Conservation (phyloP, 2,888 invertebrate genomes). For the Lasioglossum calceatum region DNA sequence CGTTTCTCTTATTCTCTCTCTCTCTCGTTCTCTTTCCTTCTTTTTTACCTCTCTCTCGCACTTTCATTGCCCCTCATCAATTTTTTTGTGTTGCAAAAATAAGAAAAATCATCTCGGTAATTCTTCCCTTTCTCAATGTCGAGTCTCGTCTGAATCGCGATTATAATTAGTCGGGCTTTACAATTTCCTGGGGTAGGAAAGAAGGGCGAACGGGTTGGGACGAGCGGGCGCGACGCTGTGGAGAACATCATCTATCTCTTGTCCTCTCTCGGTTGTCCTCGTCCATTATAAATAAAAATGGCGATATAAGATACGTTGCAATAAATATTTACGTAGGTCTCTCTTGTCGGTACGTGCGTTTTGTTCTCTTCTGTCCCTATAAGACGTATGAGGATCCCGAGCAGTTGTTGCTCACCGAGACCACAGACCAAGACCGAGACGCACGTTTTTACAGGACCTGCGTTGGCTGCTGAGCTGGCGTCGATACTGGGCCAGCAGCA, state of each 20-base stretch:
- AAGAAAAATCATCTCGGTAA: slow-evolving; percentile 57
- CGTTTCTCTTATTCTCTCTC: not conserved
- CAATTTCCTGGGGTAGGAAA: not conserved
- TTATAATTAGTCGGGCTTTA: slow-evolving; percentile 2
- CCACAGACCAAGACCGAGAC: slow-evolving; percentile 19
- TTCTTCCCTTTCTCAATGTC: slow-evolving; percentile 1
- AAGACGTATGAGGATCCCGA: slow-evolving; percentile 47
- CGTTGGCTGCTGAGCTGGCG: slow-evolving; percentile 81
- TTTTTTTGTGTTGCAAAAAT: slow-evolving; percentile 56
- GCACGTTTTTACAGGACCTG: slow-evolving; percentile 82
- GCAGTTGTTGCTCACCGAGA: slow-evolving; percentile 26
- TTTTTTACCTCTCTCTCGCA: not conserved
- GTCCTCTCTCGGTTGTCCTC: slow-evolving; percentile 34
- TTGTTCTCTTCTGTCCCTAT: not conserved
- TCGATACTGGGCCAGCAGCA: slow-evolving; percentile 80
- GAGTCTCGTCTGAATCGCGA: slow-evolving; percentile 11
- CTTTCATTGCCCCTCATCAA: not conserved
- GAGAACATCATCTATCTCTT: slow-evolving; percentile 36
- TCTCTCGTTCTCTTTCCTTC: not conserved
- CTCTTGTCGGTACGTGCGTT: slow-evolving; percentile 50
- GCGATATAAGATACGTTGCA: slow-evolving; percentile 52
- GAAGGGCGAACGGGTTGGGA: slow-evolving; percentile 54
- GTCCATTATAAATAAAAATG: slow-evolving; percentile 41
- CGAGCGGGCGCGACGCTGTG: slow-evolving; percentile 18
- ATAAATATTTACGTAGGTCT: slow-evolving; percentile 55